Conservation (phyloP, 2,888 invertebrate species). For the Xanthia togata region DNA sequence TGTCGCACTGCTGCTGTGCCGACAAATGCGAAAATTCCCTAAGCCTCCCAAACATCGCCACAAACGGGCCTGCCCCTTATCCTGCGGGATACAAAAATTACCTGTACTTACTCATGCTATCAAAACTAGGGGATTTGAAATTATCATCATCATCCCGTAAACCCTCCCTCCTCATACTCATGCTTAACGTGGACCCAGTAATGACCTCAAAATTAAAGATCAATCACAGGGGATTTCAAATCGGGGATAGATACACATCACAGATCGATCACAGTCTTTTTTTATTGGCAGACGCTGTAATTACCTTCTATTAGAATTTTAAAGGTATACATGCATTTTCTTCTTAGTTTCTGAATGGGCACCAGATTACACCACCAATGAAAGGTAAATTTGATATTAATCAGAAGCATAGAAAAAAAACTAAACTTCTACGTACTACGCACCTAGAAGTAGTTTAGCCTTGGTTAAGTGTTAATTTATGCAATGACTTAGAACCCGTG, state of each 20-base stretch:
- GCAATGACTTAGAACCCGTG: constrained; percentile 14
- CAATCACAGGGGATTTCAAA: constrained; percentile 8
- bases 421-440: too few relatives aligned
- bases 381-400: not conserved
- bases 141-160: not conserved
- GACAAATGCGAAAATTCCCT: too few relatives aligned
- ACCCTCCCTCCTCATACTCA: not conserved
- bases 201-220: constrained; percentile 28
- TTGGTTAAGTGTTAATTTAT: constrained; percentile 40
- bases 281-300: not conserved
- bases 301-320: too few relatives aligned
- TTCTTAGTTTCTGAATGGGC: too few relatives aligned
- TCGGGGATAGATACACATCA: constrained; percentile 6
- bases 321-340: too few relatives aligned
- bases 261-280: not conserved
- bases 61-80: not conserved
- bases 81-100: not conserved
- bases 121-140: not conserved
- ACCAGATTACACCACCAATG: too few relatives aligned
- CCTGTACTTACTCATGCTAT: not conserved
- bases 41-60: not conserved
- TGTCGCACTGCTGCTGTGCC: too few relatives aligned
- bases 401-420: not conserved
- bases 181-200: not conserved
- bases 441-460: not conserved